Conservation (phyloP, 2,888 invertebrate genomes). For the Nineta flava region DNA sequence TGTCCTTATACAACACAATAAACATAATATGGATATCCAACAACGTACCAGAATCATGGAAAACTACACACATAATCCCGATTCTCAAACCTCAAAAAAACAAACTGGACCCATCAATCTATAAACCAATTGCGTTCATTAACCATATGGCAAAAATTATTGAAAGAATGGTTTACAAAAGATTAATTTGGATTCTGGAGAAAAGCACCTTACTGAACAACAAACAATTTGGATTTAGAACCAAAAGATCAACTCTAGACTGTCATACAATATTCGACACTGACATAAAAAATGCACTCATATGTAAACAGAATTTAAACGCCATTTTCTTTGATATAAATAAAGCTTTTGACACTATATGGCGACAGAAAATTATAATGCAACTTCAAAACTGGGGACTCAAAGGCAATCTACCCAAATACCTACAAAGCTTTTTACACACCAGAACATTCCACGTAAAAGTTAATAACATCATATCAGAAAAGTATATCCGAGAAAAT, state of each 20-base stretch:
- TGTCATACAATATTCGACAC: background rate
- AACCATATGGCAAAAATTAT: background rate
- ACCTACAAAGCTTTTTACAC: conserved; percentile 1
- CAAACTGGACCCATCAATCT: too few relatives aligned
- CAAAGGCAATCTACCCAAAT: background rate
- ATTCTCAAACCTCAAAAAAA: background rate
- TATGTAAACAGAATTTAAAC: background rate
- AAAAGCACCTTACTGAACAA: background rate
- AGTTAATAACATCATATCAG: conserved; percentile 1
- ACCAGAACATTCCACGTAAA: conserved; percentile 7
- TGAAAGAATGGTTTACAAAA: background rate
- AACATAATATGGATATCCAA: too few relatives aligned
- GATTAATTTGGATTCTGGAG: background rate
- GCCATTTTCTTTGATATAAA: background rate
- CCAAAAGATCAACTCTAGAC: background rate
- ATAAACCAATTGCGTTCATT: too few relatives aligned
- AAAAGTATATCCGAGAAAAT: conserved; percentile 6
- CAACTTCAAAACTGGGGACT: background rate
- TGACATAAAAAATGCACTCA: background rate
- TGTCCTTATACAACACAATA: too few relatives aligned
- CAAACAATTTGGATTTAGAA: conserved; percentile 2
- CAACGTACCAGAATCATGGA: background rate
- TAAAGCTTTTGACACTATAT: background rate
- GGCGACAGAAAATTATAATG: background rate
- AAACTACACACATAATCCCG: background rate